Base-by-base conservation (phyloP, 2,888 invertebrate genomes). In the Elmis aenea region DNA sequence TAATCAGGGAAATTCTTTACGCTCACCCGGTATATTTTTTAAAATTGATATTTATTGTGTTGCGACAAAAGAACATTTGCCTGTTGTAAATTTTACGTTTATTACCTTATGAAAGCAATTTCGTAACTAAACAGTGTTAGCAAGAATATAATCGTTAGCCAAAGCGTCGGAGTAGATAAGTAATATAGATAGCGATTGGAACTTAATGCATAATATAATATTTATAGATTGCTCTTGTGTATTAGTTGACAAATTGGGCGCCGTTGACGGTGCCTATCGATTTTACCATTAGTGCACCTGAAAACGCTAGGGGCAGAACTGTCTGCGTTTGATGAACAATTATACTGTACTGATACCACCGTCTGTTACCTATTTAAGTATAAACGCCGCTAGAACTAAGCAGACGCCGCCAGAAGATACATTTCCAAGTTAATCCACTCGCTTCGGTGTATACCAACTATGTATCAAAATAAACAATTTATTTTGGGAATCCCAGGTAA, bases 281-380 rank as follows among this genome's bases (percentile, higher is more conserved):
- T 57, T 57, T 55, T 57, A 38, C 45, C 55, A 57, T 57, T 57
- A 57, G 55, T 52, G 49, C 52, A 57, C 55, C 51, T 54, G 50
- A 48, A 52, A 50, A 48, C 48, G 38, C 33, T 39, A 34, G 44
- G 40, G 43, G 42, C 31, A 42, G 5, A 39, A 45, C 45, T 43
- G 39, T 37, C 37, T 48, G 40, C 38, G 29, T 46, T 42, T 45
- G 45, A 46, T 44, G 42, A 46, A 48, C 45, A 50, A 48, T 48
- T 48, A 48, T 33, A 42, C n/a, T n/a, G 42, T 39, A 44, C 39
- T 38, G 45, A 43, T 37, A 35, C 37, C 33, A 34, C 33, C 33
- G 35, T 37, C 24, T 30, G 23, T 28, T 38, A 38, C 33, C 35
- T 34, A 23, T 26, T 29, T 14, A 37, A 32, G 26, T 21, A 14